These are phyloP conservation scores for Onthophagus sagittarius DNA, from an alignment of 2,888 invertebrate genomes.

Conservation along the genomic window DNA sequence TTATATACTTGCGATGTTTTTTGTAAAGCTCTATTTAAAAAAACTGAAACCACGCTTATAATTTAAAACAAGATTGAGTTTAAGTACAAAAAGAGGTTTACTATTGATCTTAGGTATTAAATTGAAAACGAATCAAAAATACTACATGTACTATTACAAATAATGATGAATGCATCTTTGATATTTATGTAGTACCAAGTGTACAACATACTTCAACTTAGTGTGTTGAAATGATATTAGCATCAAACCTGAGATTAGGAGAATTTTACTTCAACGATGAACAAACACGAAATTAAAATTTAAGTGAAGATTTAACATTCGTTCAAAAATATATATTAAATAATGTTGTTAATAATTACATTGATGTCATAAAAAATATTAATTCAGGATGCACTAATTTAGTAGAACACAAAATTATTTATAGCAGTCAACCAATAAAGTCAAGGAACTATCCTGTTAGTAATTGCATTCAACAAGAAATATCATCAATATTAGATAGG, in stretches of 20 bases:
- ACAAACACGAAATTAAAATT: no score
- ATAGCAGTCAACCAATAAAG: constrained; percentile 24
- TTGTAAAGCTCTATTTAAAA: no score
- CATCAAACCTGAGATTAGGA: neutral
- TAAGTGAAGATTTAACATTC: neutral
- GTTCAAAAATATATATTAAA: neutral
- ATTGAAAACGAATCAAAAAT: neutral
- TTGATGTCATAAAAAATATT: neutral
- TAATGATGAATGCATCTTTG: constrained; percentile 4
- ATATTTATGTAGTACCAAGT: constrained; percentile 12
- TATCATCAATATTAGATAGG: constrained; percentile 33
- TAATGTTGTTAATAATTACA: neutral
- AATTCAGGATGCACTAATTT: constrained; percentile 22
- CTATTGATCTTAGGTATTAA: no score
- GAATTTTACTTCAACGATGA: neutral
- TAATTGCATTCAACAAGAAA: constrained; percentile 23
- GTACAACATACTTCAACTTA: constrained; percentile 9
- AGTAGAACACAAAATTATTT: constrained; percentile 22
- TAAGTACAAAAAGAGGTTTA: no score
- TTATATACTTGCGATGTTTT: no score
- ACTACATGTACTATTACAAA: constrained; percentile 9
- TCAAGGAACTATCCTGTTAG: constrained; percentile 27
- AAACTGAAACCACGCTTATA: no score
- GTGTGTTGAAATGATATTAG: neutral
- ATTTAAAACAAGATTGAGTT: no score